Evolutionary conservation across 2,113 vertebrate genomes (phyloP).

Genomic region (Trogon melanurus): DNA sequence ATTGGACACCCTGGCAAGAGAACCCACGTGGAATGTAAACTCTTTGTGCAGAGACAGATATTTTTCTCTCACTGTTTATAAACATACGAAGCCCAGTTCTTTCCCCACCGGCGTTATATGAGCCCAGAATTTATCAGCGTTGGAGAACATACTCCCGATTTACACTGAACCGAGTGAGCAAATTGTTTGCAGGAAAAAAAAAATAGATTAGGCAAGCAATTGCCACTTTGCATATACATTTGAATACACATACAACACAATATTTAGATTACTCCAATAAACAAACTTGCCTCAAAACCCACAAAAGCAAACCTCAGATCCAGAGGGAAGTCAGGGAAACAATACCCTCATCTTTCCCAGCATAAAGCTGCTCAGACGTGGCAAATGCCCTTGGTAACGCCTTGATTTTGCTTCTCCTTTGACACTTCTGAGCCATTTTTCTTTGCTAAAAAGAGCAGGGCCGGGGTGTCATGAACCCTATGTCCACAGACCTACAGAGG

Average conservation of each 20-base stretch:
- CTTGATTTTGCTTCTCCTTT: not conserved
- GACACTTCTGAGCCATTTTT: not conserved
- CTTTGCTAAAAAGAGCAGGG: not conserved
- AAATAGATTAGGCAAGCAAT: not conserved
- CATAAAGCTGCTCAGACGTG: not conserved
- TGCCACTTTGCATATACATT: not conserved
- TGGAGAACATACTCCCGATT: not conserved
- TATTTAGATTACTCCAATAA: not conserved
- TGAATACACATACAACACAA: not conserved
- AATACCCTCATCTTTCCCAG: accelerated
- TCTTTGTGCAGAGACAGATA: not conserved
- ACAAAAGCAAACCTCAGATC: not conserved
- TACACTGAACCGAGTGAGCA: not conserved
- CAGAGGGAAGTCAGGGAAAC: not conserved
- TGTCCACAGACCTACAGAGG: not conserved
- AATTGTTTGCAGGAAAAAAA: not conserved
- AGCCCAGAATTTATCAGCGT: not conserved
- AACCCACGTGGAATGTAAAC: conserved; percentile 26
- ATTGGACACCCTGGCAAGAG: not conserved
- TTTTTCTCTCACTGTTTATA: conserved; percentile 46
- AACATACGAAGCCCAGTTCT: not conserved
- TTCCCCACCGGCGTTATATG: not conserved
- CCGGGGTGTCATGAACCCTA: not conserved
- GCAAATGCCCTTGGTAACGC: not conserved
- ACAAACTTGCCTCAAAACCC: not conserved